Base-by-base conservation (phyloP, 2,888 invertebrate genomes). In the Cancer borealis region DNA sequence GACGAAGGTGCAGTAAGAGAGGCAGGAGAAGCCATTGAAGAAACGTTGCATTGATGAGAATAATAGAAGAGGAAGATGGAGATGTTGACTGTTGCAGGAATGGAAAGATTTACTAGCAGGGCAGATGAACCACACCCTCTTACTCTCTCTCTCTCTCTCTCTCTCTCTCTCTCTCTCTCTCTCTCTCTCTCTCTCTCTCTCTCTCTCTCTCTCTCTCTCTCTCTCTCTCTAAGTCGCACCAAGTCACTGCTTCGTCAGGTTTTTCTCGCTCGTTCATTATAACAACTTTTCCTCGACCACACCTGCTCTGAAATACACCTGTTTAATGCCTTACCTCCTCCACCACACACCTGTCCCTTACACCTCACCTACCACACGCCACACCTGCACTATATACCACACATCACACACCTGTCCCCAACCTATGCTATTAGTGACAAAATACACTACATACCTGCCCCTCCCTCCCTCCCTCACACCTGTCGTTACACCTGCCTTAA, bases 301-400 rank as follows among this genome's bases (percentile, higher is more conserved):
- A 84, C 84, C 84, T 84, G 84, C 73, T 73, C 73, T 73, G 84
- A 84, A 84, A 84, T 84, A 84, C 84, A 84, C 84, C 84, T 84
- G 84, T 84, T 84, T 17, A 30, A 73, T 73, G 21, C n/a, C n/a
- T 73, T 6, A n/a, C 26, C 8, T 26, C 8, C 73, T 8, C 73
- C 66, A 21, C 30, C 73, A 10, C 17, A 39, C 84, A 84, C 84
- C 84, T 84, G 84, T 79, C 73, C 84, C 21, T 14, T 12, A 79
- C 73, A 79, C 73, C 73, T 79, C 26, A 17, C 84, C 2, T 3
- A 21, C 84, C 30, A 12, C 84, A 39, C 84, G 39, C 17, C 84
- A 30, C 84, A 84, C n/a, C 84, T 39, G 26, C 60, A 60, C 60
- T 21, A 60, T 21, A 60, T 60, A 60, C 73, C 66, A 21, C 66